A percentile compares a stretch with the other conserved stretches of the same genome.
Conservation (phyloP, 1,140 invertebrate genomes). For the Spodoptera frugiperda region DNA sequence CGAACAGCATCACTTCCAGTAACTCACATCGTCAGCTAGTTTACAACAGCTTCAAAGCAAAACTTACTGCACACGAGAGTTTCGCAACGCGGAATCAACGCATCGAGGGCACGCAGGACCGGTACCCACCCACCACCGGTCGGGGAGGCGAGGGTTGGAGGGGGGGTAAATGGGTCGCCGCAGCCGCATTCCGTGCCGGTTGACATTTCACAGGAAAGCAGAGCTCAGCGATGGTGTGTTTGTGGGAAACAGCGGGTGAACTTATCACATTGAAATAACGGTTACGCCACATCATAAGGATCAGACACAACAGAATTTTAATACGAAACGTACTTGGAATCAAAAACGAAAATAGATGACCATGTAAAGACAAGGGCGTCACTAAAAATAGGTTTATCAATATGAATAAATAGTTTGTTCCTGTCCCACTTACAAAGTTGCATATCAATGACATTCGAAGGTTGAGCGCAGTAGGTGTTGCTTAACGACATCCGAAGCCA, state of each 20-base stretch:
- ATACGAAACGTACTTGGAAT: background rate
- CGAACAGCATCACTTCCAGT: background rate
- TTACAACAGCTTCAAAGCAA: constrained; percentile 39
- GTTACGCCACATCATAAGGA: background rate
- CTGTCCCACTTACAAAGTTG: constrained; percentile 32
- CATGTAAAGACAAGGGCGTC: constrained; percentile 11
- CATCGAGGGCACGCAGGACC: constrained; percentile 75
- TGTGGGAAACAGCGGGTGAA: constrained; percentile 26
- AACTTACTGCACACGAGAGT: constrained; percentile 45
- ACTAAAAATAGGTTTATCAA: constrained; percentile 34
- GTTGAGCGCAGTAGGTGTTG: constrained; percentile 15
- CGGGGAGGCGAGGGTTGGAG: constrained; percentile 40
- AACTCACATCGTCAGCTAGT: constrained; percentile 7
- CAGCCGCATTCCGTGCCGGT: constrained; percentile 70
- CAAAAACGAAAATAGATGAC: background rate
- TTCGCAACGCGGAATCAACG: constrained; percentile 74
- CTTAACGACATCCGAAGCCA: background rate
- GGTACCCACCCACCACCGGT: constrained; percentile 61
- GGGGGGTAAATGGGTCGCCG: constrained; percentile 72
- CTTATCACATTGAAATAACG: constrained; percentile 27
- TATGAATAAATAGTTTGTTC: constrained; percentile 42
- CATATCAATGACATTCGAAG: constrained; percentile 28
- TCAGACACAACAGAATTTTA: background rate
- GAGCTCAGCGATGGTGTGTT: constrained; percentile 30
- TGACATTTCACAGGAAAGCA: constrained; percentile 64